These are phyloP conservation scores for Dysmachus trigonus DNA, from an alignment of 2,888 invertebrate species.

Conservation along the genomic window DNA sequence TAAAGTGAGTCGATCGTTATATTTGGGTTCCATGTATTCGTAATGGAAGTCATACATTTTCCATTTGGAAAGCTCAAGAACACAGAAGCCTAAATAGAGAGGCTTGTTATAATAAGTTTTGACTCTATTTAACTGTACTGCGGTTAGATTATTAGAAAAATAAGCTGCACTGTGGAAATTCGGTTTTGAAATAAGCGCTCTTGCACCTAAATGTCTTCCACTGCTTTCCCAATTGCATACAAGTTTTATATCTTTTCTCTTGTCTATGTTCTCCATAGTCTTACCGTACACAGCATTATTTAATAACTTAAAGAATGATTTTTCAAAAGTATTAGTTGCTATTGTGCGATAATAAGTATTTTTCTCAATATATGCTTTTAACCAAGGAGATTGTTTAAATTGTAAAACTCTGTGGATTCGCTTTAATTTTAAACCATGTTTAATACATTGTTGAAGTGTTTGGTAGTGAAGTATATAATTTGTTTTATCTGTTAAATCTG, in stretches of 20 bases:
- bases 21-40: slow-evolving; percentile 46
- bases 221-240: slow-evolving; percentile 45
- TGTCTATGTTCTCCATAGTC: slow-evolving; percentile 52
- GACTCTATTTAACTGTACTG: slow-evolving; percentile 30
- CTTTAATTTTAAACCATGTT: slow-evolving; percentile 53
- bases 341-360: not conserved
- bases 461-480: slow-evolving; percentile 55
- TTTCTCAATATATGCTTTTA: not conserved
- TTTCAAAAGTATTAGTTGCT: not conserved
- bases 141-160: slow-evolving; percentile 28
- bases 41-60: slow-evolving; percentile 49
- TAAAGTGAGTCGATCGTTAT: not conserved
- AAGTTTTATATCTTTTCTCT: slow-evolving; percentile 49
- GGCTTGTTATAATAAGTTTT: slow-evolving; percentile 46
- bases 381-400: slow-evolving; percentile 53
- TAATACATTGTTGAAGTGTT: slow-evolving; percentile 53
- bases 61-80: slow-evolving; percentile 46
- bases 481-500: slow-evolving; percentile 53
- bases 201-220: slow-evolving; percentile 47
- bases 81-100: slow-evolving; percentile 41
- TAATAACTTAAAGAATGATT: not conserved
- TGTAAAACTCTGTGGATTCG: slow-evolving; percentile 55
- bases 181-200: slow-evolving; percentile 41
- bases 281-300: slow-evolving; percentile 43
- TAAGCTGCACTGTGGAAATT: slow-evolving; percentile 42